A percentile compares a stretch with the other conserved stretches of the same genome.
Conservation (phyloP, 1,140 invertebrate genomes). For the Diplogasteroides magnus region DNA sequence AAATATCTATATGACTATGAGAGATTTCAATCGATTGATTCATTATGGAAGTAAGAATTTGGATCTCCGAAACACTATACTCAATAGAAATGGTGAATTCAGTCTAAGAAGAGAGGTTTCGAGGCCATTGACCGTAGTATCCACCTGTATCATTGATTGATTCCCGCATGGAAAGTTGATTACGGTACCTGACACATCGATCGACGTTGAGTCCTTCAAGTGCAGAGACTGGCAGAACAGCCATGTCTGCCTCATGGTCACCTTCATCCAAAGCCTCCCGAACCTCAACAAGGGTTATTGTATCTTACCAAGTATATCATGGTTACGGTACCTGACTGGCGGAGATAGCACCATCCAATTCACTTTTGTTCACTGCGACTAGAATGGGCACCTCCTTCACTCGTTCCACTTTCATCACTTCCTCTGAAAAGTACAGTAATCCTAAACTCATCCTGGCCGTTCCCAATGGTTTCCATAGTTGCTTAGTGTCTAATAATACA, state of each 20-base stretch:
- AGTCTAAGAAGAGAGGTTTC: not conserved
- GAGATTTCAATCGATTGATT: too few relatives aligned
- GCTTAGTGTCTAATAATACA: not conserved
- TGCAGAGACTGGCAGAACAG: slow-evolving; percentile 45
- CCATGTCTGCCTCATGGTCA: slow-evolving; percentile 36
- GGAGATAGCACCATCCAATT: slow-evolving; percentile 28
- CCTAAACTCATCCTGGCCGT: not conserved
- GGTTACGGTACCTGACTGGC: slow-evolving; percentile 22
- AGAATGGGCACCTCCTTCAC: slow-evolving; percentile 26
- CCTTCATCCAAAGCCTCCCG: slow-evolving; percentile 21
- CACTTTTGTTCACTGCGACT: slow-evolving; percentile 34
- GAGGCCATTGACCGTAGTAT: not conserved
- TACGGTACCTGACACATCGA: slow-evolving; percentile 32
- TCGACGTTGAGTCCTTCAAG: slow-evolving; percentile 35
- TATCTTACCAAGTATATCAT: not conserved
- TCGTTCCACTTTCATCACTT: slow-evolving; percentile 35
- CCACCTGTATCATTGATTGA: too few relatives aligned
- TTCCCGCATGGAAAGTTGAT: too few relatives aligned
- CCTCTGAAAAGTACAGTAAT: slow-evolving; percentile 33
- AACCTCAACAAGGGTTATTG: slow-evolving; percentile 10
- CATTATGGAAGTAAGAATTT: too few relatives aligned
- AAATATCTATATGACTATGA: too few relatives aligned
- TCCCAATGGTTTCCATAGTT: slow-evolving; percentile 9
- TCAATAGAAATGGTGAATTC: too few relatives aligned
- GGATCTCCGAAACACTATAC: too few relatives aligned